These are phyloP conservation scores for Harmothoe impar DNA, from an alignment of 2,888 invertebrate species.

Conservation along the genomic window DNA sequence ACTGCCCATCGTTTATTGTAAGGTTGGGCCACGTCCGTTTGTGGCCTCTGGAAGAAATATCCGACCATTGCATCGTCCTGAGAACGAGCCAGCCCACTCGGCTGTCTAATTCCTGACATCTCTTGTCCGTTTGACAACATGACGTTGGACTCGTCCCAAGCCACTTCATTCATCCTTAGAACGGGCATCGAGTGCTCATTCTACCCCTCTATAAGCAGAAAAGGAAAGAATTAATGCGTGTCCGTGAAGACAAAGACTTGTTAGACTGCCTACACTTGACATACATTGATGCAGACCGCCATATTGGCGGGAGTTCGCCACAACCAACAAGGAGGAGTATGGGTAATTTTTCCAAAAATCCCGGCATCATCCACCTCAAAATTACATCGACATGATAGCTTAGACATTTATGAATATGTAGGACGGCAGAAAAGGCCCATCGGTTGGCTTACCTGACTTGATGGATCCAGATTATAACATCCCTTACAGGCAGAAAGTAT, in stretches of 20 bases:
- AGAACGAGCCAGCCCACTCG: constrained; percentile 81
- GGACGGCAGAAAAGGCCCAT: not conserved
- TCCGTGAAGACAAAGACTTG: constrained; percentile 11
- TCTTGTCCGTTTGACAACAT: constrained; percentile 73
- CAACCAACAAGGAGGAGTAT: constrained; percentile 52
- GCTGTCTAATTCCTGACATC: constrained; percentile 72
- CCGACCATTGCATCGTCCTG: constrained; percentile 96
- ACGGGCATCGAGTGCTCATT: constrained; percentile 78
- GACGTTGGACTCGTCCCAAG: constrained; percentile 78
- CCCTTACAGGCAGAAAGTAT: constrained; percentile 62
- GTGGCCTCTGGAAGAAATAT: constrained; percentile 93
- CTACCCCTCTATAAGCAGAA: constrained; percentile 67
- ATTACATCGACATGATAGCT: not conserved
- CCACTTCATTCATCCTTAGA: constrained; percentile 82
- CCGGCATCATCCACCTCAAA: not conserved
- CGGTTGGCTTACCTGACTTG: constrained; percentile 65
- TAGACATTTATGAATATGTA: not conserved
- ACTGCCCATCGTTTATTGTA: constrained; percentile 89
- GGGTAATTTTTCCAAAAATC: constrained; percentile 47
- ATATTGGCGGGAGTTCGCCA: constrained; percentile 65
- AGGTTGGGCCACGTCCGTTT: constrained; percentile 90
- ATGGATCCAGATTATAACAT: constrained; percentile 68
- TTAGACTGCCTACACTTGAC: constrained; percentile 35
- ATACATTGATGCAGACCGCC: constrained; percentile 64
- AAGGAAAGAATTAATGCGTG: not conserved